A percentile compares a stretch with the other conserved stretches of the same genome.
These are phyloP conservation scores for Conchocele bisecta DNA, from an alignment of 2,888 invertebrate genomes.

Conservation along the genomic window DNA sequence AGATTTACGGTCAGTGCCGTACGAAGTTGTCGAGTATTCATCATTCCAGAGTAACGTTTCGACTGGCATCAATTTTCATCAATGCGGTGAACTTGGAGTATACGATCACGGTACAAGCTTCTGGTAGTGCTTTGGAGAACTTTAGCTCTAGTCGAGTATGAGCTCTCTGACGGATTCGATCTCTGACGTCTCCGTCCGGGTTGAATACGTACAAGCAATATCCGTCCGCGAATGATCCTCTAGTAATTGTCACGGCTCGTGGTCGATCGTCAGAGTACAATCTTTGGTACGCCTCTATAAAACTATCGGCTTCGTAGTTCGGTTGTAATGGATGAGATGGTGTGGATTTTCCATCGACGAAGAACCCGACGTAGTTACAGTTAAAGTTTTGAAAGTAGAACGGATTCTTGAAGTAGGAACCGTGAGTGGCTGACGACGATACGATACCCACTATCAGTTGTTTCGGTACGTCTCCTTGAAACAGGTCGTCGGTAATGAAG, in stretches of 20 bases:
- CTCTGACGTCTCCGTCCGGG: constrained; percentile 12
- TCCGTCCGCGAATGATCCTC: constrained; percentile 13
- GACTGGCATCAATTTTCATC: no score
- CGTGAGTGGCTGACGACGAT: constrained; percentile 7
- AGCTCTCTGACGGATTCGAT: constrained; percentile 11
- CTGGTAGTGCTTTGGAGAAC: constrained; percentile 19
- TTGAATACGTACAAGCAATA: constrained; percentile 25
- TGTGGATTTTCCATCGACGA: constrained; percentile 23
- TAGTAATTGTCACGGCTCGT: constrained; percentile 1
- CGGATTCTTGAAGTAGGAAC: constrained; percentile 27
- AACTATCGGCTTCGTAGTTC: constrained; percentile 23
- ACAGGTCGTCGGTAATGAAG: constrained; percentile 30
- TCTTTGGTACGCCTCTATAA: background rate
- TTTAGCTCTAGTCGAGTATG: constrained; percentile 39
- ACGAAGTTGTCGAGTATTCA: no score
- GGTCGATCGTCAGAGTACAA: background rate
- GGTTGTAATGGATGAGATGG: constrained; percentile 24
- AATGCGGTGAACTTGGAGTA: constrained; percentile 34
- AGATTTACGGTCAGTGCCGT: no score
- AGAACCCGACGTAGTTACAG: constrained; percentile 35
- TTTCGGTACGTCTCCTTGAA: constrained; percentile 32
- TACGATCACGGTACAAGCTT: constrained; percentile 18
- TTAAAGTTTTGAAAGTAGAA: constrained; percentile 28
- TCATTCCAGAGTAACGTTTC: no score
- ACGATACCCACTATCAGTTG: constrained; percentile 40